Evolutionary conservation across 2,797 vertebrate genomes (phyloP), one percentile per base, ranked within the genome.

Genomic region (Cottoperca gobio): DNA sequence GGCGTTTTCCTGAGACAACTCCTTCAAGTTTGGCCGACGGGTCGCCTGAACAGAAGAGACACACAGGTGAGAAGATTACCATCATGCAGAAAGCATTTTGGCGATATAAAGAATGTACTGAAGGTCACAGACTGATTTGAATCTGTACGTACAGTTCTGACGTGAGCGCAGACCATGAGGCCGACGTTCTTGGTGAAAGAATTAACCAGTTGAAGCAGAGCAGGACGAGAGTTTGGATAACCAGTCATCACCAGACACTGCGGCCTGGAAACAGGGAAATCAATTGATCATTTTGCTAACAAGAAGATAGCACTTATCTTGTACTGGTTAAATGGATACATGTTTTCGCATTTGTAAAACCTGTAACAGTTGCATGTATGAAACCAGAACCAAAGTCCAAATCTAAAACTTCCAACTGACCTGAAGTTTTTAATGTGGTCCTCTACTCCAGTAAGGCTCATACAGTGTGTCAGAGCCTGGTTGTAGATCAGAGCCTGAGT

Each of bases 371-470:
- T 2, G 5, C 2, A 2, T 4, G 11, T n/a, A 17, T n/a, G 31
- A 37, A 60, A 5, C 24, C 37, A 37, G 28, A 26, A 42, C 23
- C 40, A 48, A 39, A 50, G 12, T 28, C 52, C 26, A 13, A 11
- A 21, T 37, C 0, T 0, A 45, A 23, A 19, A 21, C 2, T 1
- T 17, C 2, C 4, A 59, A 21, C 82, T 60, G 26, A 92, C 92
- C 92, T 91, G 62, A 99, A 99, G 90, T 99, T 99, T 82, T 99
- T 99, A 70, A 99, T 94, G 0, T 99, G 98, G 84, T 99, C 97
- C 91, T 99, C 97, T 0, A 99, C 97, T 19, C 97, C 97, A 0
- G 97, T 95, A 59, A 99, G 96, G 37, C 96, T 96, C 72, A 98
- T 93, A 11, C 95, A 95, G 94, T 99, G 97, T 43, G 97, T 96